Conservation (phyloP, 2,797 vertebrate species). For the Apogon talboti region DNA sequence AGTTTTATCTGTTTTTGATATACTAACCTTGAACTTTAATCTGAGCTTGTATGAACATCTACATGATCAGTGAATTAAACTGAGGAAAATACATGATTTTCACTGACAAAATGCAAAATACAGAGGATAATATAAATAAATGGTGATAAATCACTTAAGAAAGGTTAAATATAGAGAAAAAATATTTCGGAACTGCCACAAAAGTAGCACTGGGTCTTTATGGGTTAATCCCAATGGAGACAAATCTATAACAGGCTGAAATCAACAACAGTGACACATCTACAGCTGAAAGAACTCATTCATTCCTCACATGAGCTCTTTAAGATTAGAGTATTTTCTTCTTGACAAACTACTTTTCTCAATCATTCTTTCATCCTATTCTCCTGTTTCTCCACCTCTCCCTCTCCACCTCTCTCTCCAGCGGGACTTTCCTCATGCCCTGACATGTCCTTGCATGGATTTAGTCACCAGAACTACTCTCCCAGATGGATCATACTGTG, state of each 20-base stretch:
- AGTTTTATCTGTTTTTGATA: no score
- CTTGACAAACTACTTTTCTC: not conserved
- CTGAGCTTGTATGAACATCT: no score
- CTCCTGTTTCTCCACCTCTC: not conserved
- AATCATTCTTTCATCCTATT: conserved; percentile 1
- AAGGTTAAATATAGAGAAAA: no score
- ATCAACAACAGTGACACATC: conserved; percentile 16
- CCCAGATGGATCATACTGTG: conserved; percentile 12
- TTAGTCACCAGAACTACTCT: conserved; percentile 27
- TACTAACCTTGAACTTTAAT: no score
- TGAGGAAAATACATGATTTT: no score
- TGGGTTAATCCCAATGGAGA: no score
- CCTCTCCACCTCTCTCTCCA: not conserved
- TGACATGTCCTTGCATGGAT: conserved; percentile 42
- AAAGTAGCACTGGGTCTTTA: no score
- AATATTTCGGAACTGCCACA: no score
- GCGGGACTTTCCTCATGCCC: conserved; percentile 53
- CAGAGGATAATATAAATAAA: no score
- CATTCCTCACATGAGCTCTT: conserved; percentile 1
- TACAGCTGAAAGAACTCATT: not conserved
- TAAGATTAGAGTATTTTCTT: conserved; percentile 14
- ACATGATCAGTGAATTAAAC: no score
- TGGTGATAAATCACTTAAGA: no score
- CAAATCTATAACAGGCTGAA: conserved; percentile 4
- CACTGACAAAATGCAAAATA: no score